A percentile compares a stretch with the other conserved stretches of the same genome.
These are phyloP conservation scores for Spialia ferax DNA, from an alignment of 2,888 invertebrate genomes.

Conservation along the genomic window DNA sequence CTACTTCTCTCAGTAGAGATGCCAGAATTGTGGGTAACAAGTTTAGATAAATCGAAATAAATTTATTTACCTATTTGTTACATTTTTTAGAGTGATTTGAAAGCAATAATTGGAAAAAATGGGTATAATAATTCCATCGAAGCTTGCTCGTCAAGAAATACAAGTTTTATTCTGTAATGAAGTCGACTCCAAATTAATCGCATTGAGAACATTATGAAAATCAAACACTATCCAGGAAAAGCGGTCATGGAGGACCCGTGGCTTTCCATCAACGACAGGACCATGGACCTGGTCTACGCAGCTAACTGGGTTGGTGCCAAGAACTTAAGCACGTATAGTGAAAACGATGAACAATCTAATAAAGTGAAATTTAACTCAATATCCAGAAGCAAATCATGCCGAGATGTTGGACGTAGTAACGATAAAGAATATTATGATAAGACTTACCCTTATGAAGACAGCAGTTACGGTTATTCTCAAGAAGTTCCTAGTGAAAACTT, in stretches of 20 bases:
- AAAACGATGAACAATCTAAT: slow-evolving; percentile 65
- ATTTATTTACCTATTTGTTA: neutral
- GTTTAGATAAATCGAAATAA: neutral
- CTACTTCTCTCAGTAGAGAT: slow-evolving; percentile 2
- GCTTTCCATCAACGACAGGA: slow-evolving; percentile 88
- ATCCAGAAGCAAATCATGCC: slow-evolving; percentile 82
- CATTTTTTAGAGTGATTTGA: neutral
- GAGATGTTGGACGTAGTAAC: slow-evolving; percentile 73
- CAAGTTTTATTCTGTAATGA: neutral
- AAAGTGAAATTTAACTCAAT: slow-evolving; percentile 77
- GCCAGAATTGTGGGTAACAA: slow-evolving; percentile 23
- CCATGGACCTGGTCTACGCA: slow-evolving; percentile 93
- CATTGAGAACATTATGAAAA: slow-evolving; percentile 89
- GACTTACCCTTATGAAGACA: slow-evolving; percentile 63
- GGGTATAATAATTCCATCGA: neutral
- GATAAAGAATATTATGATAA: slow-evolving; percentile 67
- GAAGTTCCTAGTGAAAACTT: slow-evolving; percentile 75
- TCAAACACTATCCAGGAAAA: slow-evolving; percentile 94
- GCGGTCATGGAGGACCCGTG: slow-evolving; percentile 92
- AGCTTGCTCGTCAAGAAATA: neutral
- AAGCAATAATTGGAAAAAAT: neutral
- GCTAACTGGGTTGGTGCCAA: slow-evolving; percentile 94
- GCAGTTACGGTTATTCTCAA: slow-evolving; percentile 64
- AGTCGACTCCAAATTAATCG: slow-evolving; percentile 30
- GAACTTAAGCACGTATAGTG: slow-evolving; percentile 79